Evolutionary conservation across 2,797 vertebrate genomes (phyloP).

Genomic region (Oreortyx pictus): DNA sequence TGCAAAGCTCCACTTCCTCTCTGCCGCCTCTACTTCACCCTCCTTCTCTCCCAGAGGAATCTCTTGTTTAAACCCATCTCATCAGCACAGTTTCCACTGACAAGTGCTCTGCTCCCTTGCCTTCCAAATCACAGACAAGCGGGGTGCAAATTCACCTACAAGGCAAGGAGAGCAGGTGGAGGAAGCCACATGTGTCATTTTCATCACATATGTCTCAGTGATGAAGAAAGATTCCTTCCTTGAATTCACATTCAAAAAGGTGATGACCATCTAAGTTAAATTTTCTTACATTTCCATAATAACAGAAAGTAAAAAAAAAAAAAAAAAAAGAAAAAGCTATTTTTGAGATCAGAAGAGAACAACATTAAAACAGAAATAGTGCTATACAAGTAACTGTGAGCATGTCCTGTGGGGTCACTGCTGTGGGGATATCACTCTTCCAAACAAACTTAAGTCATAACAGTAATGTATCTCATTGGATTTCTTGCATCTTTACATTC

Average conservation of each 20-base stretch:
- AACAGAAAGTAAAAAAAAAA: not conserved
- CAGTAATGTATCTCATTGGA: not conserved
- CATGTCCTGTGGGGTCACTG: not conserved
- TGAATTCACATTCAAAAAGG: not conserved
- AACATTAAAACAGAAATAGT: constrained; percentile 6
- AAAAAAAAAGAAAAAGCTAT: not conserved
- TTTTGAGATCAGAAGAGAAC: not conserved
- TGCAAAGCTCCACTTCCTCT: not conserved
- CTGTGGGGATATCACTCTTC: not conserved
- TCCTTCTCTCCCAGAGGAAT: not conserved
- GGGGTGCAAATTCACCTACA: not conserved
- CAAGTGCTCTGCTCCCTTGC: not conserved
- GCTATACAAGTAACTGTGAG: not conserved
- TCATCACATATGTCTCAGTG: not conserved
- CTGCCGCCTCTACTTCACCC: not conserved
- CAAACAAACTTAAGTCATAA: not conserved
- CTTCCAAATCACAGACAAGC: not conserved
- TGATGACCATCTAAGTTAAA: not conserved
- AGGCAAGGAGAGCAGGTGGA: not conserved
- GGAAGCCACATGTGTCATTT: not conserved
- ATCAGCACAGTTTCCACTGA: not conserved
- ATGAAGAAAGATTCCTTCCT: not conserved
- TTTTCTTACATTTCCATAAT: not conserved
- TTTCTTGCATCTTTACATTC: not conserved
- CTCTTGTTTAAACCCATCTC: not conserved